Evolutionary conservation across 2,797 vertebrate genomes (phyloP), one percentile per base, ranked within the genome.

Genomic region (Anabas testudineus): DNA sequence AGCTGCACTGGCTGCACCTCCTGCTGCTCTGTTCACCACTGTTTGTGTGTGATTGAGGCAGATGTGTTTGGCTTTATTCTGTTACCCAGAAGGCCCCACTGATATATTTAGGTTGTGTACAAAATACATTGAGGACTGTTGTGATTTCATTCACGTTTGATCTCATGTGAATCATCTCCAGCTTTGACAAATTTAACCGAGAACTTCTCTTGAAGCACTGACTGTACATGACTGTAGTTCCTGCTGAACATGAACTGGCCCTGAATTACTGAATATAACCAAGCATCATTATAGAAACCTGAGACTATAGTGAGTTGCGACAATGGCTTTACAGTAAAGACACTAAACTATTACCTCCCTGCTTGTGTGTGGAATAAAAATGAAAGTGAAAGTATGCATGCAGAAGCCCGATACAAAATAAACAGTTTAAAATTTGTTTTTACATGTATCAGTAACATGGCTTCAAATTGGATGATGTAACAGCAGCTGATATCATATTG

Each of bases 1-100:
- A 78, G 76, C 80, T 84, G 74, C 54, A 39, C 47, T 43, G 61
- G 70, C 66, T 73, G 51, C 22, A 59, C 58, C 75, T 43, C 80
- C 80, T 45, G 81, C 70, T 64, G 70, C 60, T 80, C 37, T 43
- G 8, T 42, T 70, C 37, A 57, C 45, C 56, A 60, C 42, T 56
- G 41, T 76, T 55, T 63, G 36, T 69, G 57, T 30, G 46, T 22
- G 58, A 55, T 28, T 24, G 28, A 58, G 30, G 57, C 55, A 71
- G 56, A 78, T 49, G 70, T 61, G 62, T 61, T 52, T 43, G 36
- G 28, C 19, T 62, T 59, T 60, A 39, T 55, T 30, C 56, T 69
- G 45, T 45, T 45, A 67, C 32, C 65, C 19, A 34, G 10, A 48
- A 37, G 16, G 39, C 51, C 28, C 58, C 24, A 28, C 13, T 56